phyloP scores from a whole-genome alignment of 2,113 vertebrate genomes.

The Arenaria interpres region DNA sequence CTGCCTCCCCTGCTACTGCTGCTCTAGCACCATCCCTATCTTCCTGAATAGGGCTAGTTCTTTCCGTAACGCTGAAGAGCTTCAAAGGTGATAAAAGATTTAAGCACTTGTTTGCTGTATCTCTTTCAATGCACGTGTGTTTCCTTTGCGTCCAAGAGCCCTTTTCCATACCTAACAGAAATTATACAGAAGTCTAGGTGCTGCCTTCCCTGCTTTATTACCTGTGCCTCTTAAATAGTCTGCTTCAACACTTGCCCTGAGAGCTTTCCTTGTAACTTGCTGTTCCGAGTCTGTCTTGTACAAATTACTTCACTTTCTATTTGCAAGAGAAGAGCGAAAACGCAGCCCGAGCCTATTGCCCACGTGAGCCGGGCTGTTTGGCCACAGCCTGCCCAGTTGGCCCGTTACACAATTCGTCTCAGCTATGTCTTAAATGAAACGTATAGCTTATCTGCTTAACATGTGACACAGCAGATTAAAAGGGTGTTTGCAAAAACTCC shows the following conservation, averaged over 20 bases:
- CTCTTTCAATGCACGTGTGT: not conserved
- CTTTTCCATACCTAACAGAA: not conserved
- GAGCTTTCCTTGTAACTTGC: not conserved
- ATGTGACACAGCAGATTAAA: not conserved
- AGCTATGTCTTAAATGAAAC: not conserved
- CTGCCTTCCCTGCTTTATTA: not conserved
- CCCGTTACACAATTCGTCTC: not conserved
- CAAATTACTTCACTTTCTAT: not conserved
- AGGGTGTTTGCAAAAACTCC: not conserved
- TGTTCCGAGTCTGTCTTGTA: not conserved
- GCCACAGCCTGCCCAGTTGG: not conserved
- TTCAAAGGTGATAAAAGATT: not conserved
- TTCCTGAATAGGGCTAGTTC: not conserved
- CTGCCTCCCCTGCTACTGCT: not conserved
- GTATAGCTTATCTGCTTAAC: not conserved
- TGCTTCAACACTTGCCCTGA: fast-evolving
- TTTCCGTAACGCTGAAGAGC: not conserved
- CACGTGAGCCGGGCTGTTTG: not conserved
- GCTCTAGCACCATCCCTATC: not conserved
- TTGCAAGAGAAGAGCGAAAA: not conserved
- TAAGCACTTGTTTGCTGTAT: not conserved
- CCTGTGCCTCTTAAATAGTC: not conserved
- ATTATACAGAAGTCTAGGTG: fast-evolving
- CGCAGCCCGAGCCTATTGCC: not conserved
- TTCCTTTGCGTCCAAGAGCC: not conserved